Conservation (phyloP, 2,113 vertebrate species). For the Perca schrenkii region DNA sequence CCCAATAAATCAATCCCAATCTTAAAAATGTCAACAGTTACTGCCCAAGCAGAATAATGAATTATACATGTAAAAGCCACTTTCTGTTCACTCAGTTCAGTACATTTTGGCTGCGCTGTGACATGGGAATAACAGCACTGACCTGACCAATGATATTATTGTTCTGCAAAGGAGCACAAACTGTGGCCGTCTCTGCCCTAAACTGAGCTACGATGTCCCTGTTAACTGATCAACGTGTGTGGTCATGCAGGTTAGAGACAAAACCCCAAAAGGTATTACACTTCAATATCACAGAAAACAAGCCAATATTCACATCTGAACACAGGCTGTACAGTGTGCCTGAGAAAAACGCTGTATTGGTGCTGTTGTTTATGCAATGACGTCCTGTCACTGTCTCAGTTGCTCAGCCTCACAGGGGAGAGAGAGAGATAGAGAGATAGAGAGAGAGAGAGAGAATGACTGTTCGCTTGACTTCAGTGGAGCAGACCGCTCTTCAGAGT, state of each 20-base stretch:
- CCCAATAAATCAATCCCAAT: background rate
- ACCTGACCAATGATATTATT: background rate
- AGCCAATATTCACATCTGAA: background rate
- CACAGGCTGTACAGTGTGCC: too few species aligned
- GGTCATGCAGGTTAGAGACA: background rate
- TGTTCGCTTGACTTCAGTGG: too few species aligned
- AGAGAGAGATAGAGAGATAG: too few species aligned
- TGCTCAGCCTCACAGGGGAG: too few species aligned
- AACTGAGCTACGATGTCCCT: background rate
- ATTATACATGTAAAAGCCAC: conserved; percentile 1
- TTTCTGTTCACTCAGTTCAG: background rate
- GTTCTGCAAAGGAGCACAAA: background rate
- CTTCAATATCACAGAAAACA: background rate
- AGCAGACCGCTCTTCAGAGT: too few species aligned
- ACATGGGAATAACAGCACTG: background rate
- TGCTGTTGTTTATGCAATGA: too few species aligned
- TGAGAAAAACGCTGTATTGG: too few species aligned
- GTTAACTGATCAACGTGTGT: background rate
- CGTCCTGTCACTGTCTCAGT: too few species aligned
- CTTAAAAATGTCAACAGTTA: conserved; percentile 5
- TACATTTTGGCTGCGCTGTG: background rate
- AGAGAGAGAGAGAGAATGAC: too few species aligned
- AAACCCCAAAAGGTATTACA: background rate
- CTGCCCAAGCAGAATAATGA: background rate
- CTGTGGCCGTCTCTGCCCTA: background rate